Evolutionary conservation across 2,888 invertebrate species (phyloP), one percentile per base, ranked within the genome.

Genomic region (Cryptosula pallasiana): DNA sequence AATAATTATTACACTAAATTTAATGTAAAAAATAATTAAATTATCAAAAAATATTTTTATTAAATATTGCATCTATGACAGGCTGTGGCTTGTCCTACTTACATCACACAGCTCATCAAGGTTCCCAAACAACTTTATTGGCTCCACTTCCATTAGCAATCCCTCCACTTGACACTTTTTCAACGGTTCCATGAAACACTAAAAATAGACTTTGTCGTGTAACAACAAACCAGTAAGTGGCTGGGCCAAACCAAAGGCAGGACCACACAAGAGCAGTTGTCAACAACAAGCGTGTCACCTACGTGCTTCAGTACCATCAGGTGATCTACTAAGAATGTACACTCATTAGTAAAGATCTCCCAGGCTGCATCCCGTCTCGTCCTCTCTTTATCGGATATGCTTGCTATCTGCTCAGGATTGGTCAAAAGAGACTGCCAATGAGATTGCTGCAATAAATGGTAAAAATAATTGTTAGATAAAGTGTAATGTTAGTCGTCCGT

Each of bases 151-250:
- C 87, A 89, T 88, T 16, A 88, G 86, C 78, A 87, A 88, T 16
- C 89, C 89, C 78, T 89, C 89, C 13, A 89, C 89, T 80, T 89
- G 89, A 36, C 88, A 87, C 77, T 88, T 88, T 82, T 89, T 89
- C 78, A 89, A 78, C 0, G 89, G 89, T 78, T 89, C 89, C 86
- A 89, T 87, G 80, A 88, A 89, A 74, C 89, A 89, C 87, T 89
- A 79, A 25, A 63, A 45, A 5, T 20, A 45, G 45, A 45, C 5
- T 5, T 5, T 45, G 20, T 45, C 20, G 45, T 20, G 20, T 45
- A 13, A 45, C 5, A 45, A 45, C 45, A 45, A 45, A 45, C 5
- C 45, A 13, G 45, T 45, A 45, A 45, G 45, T 20, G 20, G 45
- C 45, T 13, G n/a, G n/a, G n/a, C n/a, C n/a, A n/a, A n/a, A n/a